A percentile compares a stretch with the other conserved stretches of the same genome.
Conservation (phyloP, 1,140 invertebrate genomes). For the Tetramorium simillimum region DNA sequence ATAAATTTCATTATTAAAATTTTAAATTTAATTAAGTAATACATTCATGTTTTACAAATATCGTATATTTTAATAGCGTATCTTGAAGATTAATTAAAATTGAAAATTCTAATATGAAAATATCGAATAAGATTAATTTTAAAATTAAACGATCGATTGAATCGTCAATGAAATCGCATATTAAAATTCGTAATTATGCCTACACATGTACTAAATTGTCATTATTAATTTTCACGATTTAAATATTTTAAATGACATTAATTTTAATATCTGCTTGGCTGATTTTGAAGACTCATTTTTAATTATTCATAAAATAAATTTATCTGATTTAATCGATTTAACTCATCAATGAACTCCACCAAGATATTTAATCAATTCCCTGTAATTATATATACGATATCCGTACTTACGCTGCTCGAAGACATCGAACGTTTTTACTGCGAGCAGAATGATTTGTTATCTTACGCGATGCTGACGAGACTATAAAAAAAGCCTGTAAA, state of each 20-base stretch:
- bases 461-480: background rate
- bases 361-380: background rate
- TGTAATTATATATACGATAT: background rate
- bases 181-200: background rate
- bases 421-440: background rate
- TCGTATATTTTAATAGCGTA: background rate
- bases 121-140: background rate
- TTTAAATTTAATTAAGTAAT: background rate
- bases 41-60: background rate
- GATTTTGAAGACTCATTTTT: background rate
- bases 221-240: background rate
- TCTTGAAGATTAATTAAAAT: constrained; percentile 4
- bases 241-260: background rate
- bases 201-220: background rate
- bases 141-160: background rate
- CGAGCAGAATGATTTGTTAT: background rate
- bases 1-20: constrained; percentile 1
- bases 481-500: background rate
- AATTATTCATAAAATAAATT: background rate
- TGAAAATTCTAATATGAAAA: background rate
- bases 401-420: background rate
- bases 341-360: background rate
- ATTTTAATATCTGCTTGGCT: background rate
- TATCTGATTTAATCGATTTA: background rate
- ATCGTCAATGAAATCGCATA: background rate